Evolutionary conservation across 1,140 invertebrate species (phyloP).

Genomic region (Drosophila ironensis): DNA sequence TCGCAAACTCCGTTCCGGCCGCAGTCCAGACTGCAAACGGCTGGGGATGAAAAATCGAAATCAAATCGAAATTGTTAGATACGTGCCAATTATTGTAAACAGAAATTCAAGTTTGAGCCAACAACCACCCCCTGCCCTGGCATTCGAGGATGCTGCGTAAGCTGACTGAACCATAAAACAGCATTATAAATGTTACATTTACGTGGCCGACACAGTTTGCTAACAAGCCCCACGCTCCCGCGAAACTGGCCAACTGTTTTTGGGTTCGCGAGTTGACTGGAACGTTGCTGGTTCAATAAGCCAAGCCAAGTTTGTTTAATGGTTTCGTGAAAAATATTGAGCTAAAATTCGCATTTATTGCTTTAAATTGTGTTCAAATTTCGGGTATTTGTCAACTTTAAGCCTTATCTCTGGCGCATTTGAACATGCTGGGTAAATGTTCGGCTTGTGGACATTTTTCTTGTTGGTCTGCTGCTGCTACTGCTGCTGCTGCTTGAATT

Average conservation of each 20-base stretch:
- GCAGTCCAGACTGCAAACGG: constrained; percentile 94
- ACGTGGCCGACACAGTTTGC: too few species aligned
- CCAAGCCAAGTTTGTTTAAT: too few species aligned
- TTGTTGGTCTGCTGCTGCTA: neutral
- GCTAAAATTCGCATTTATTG: too few species aligned
- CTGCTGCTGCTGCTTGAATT: constrained; percentile 23
- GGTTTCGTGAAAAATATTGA: too few species aligned
- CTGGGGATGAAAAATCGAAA: constrained; percentile 82
- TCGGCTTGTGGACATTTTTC: neutral
- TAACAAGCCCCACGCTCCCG: too few species aligned
- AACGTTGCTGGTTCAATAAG: too few species aligned
- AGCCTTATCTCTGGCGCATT: neutral
- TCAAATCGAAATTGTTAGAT: neutral
- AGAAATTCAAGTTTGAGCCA: neutral
- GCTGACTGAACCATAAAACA: too few species aligned
- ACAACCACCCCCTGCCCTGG: too few species aligned
- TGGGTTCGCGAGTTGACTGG: too few species aligned
- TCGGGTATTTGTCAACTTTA: neutral
- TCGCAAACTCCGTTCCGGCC: constrained; percentile 95
- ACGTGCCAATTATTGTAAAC: neutral
- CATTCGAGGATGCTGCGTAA: too few species aligned
- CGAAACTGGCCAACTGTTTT: too few species aligned
- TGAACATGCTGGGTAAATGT: neutral
- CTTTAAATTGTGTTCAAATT: neutral
- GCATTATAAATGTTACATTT: too few species aligned